Evolutionary conservation across 2,888 invertebrate genomes (phyloP), one percentile per base, ranked within the genome.

Genomic region (Drosophila heteroneura): DNA sequence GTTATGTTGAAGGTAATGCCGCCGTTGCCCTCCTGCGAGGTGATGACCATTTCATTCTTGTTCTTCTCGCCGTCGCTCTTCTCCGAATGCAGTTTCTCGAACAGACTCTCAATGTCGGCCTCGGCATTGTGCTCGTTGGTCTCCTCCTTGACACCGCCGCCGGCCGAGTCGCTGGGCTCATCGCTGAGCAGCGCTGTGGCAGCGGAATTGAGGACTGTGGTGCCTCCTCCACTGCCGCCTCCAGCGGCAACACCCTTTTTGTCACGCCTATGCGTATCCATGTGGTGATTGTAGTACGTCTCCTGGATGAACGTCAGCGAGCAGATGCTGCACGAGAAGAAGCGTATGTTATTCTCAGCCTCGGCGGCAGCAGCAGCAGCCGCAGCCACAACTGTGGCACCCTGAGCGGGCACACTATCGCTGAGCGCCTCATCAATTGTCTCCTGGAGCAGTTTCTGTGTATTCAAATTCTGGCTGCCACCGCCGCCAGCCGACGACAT

Each of bases 221-320:
- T 74, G 26, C 78, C 78, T 26, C 74, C 74, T 32, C 72, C 66
- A 26, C 65, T 61, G 35, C 54, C 76, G 30, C 82, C 79, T 26
- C 79, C 75, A 14, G 79, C 66, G 7, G 70, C 59, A 26, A 47
- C 74, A 32, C 75, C 71, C 69, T 92, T 92, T 69, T 91, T 92
- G 54, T 91, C 90, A 4, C 91, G 91, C 57, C 93, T 91, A 78
- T 94, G 94, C 33, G 93, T 92, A 74, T 94, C 94, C 93, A 93
- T 93, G 69, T 94, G 94, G 66, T 94, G 94, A 71, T 93, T 93
- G 73, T 93, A 94, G 68, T 93, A 93, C 26, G 91, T 92, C 86
- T 94, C 93, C 77, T 93, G 94, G 26, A 94, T 92, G 76, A 94
- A 94, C 3, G 94, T 94, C 73, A 94, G 76, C 57, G 94, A 94